Base-by-base conservation (phyloP, 2,888 invertebrate genomes). In the Tuberolachnus salignus region DNA sequence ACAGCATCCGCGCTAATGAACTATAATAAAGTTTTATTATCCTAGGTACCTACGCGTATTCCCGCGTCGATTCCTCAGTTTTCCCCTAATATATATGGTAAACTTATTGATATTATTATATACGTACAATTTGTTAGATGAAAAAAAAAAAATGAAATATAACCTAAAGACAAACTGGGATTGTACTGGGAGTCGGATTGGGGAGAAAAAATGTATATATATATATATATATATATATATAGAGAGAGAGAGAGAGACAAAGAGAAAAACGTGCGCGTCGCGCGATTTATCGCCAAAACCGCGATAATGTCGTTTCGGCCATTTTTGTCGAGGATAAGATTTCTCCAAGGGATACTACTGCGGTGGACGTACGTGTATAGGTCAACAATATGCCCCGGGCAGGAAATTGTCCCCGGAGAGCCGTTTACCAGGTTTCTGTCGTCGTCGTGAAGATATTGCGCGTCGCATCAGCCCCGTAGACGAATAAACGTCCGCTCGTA, bases 341-440 rank as follows among this genome's bases (percentile, higher is more conserved):
- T 78, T 78, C 78, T 78, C 78, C 59, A 78, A 78, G 78, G 78
- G 78, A 78, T 78, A 46, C 21, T 44, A 19, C 51, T 44, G 14
- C 14, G 13, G 26, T 13, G 14, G 14, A 71, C 59, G 26, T 49
- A 21, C 23, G 23, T 11, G 74, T 55, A n/a, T 75, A 59, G 75
- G 75, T 78, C 75, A 67, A 78, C 67, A 34, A 34, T 59, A 26
- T 59, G 59, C 57, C 59, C 57, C 49, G 34, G 46, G 49, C 67
- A 21, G 53, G 67, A 69, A 69, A 69, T 59, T 44, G 69, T 78
- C 78, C 78, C 78, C 0, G 67, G 67, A 69, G 78, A 78, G 78
- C 78, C 78, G 78, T 78, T 78, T 59, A 78, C 69, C 69, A 69
- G 69, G 69, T 69, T 78, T 69, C n/a, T n/a, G n/a, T n/a, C n/a